phyloP scores from a whole-genome alignment of 2,797 vertebrate genomes.

The Trachops cirrhosus region DNA sequence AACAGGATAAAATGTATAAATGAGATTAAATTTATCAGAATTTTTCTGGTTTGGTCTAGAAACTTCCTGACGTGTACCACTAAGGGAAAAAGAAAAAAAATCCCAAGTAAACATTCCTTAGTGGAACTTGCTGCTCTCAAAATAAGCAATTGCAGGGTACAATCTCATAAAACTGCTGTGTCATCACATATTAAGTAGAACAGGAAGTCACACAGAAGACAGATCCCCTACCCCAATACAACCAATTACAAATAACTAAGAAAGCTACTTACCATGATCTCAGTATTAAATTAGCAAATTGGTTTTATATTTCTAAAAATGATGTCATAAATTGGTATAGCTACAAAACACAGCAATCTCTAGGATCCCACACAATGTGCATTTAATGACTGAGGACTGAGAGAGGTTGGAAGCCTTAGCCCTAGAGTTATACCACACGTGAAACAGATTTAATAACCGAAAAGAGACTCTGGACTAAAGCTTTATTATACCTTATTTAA shows the following conservation, averaged over 20 bases:
- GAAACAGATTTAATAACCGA: not conserved
- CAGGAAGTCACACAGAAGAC: not conserved
- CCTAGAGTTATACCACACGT: not conserved
- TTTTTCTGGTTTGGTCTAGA: conserved; percentile 49
- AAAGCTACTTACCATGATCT: not conserved
- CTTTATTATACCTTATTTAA: not conserved
- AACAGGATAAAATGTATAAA: not conserved
- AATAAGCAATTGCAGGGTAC: conserved; percentile 10
- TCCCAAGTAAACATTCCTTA: conserved; percentile 24
- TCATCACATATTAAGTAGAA: not conserved
- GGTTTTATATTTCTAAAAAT: not conserved
- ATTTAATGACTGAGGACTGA: not conserved
- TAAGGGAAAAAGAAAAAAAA: not conserved
- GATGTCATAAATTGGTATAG: not conserved
- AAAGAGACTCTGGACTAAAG: not conserved
- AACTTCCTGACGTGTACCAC: conserved; percentile 32
- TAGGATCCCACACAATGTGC: not conserved
- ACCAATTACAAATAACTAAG: not conserved
- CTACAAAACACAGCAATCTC: not conserved
- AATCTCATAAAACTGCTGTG: not conserved
- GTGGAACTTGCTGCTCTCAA: conserved; percentile 29
- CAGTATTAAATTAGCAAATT: not conserved
- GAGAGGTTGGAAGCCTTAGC: not conserved
- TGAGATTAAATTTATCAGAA: conserved; percentile 32
- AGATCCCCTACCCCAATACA: not conserved